Evolutionary conservation across 1,140 invertebrate genomes (phyloP), one percentile per base, ranked within the genome.

Genomic region (Atta texana): DNA sequence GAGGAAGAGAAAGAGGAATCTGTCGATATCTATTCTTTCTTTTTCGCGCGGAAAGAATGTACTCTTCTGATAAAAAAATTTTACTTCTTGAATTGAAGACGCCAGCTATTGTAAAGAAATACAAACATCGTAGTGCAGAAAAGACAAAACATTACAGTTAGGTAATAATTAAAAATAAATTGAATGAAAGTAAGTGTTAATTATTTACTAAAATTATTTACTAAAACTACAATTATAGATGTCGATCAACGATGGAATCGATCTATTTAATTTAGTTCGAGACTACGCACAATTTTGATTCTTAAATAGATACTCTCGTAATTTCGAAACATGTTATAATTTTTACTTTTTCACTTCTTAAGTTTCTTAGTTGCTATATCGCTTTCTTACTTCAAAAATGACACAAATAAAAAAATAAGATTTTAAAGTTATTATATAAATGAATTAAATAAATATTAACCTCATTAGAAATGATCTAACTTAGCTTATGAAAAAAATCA

Each of bases 61-160:
- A n/a, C n/a, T n/a, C 44, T 31, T 74, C 2, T 16, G 3, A 72
- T 72, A 0, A 59, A 49, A 18, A 49, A 44, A 18, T 51, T 31
- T 74, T 21, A 51, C n/a, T 68, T 63, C n/a, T 68, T 21, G 31
- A 68, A 68, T 68, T 69, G 53, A 53, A 66, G 64, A 49, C 8
- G 3, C 10, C 24, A 12, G 10, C 57, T 51, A 31, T 64, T 49
- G 16, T 51, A 51, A 69, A 69, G 44, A 3, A 69, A 24, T 51
- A 49, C 39, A 51, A 51, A 51, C 21, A 18, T 24, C 0, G 2
- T 44, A 24, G 2, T 6, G 12, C 28, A n/a, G 2, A 28, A 69
- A 51, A 69, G 12, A 4, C 14, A 51, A 51, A 69, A 49, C 4
- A 49, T 68, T 66, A 12, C 3, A 14, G 12, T 69, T 69, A 49